Conservation (phyloP, 2,888 invertebrate species). For the Cephus runcator region DNA sequence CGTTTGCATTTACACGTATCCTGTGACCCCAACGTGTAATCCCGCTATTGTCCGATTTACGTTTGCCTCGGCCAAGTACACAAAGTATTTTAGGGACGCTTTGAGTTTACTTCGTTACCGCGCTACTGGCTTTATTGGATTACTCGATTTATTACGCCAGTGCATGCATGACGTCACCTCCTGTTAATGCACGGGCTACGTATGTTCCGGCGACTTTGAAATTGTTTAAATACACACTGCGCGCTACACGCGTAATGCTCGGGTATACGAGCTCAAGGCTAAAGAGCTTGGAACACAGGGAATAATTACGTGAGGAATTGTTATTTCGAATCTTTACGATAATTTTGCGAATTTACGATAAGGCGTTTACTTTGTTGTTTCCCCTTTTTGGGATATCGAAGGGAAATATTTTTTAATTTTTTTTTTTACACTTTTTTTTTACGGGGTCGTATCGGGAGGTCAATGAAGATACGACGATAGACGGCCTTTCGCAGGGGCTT, state of each 20-base stretch:
- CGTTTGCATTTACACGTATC: background rate
- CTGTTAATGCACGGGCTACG: background rate
- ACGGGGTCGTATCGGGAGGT: fast-evolving
- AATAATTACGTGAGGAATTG: background rate
- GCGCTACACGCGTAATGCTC: background rate
- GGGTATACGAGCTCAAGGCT: background rate
- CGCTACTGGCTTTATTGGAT: background rate
- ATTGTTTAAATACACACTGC: background rate
- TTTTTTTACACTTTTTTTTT: background rate
- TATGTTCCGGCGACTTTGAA: background rate
- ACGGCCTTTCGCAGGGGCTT: background rate
- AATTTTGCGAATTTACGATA: background rate
- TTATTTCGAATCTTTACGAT: background rate
- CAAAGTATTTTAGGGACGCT: background rate
- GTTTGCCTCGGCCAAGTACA: background rate
- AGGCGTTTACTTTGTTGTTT: background rate
- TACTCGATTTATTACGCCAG: background rate
- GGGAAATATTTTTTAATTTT: too few relatives aligned
- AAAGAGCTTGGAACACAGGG: background rate
- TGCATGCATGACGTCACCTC: background rate
- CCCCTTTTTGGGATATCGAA: too few relatives aligned
- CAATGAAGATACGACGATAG: too few relatives aligned
- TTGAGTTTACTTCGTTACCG: background rate
- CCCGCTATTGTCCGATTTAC: background rate
- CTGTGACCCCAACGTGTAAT: background rate